Evolutionary conservation across 2,113 vertebrate genomes (phyloP), one percentile per base, ranked within the genome.

Genomic region (Xiphophorus couchianus): DNA sequence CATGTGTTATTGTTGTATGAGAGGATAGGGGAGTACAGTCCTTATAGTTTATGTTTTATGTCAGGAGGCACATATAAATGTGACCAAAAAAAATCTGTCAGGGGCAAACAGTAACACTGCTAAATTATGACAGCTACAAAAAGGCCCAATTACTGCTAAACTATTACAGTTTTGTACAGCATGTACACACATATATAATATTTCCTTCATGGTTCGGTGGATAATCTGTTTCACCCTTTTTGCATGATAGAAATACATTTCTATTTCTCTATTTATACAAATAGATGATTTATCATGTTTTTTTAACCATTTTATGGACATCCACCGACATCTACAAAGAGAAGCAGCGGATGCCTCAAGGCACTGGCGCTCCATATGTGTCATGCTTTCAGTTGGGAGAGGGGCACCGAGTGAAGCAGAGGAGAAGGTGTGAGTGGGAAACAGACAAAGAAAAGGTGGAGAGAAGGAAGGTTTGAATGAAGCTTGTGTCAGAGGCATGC

Each of bases 401-500:
- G 70, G 68, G 31, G 39, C 15, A 48, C 42, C 62, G 25, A 37
- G 48, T 15, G 51, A 39, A 74, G 30, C 27, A 33, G 63, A 73
- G 69, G 28, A 42, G 30, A 71, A 74, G 51, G 66, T 69, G 67
- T 61, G 35, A 66, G 54, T 78, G 62, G 39, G 76, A 27, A 51
- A 61, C 0, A 68, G 74, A 75, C n/a, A 51, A 68, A 84, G 66
- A 72, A 64, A 82, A 78, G 65, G 66, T 67, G 51, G 64, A 69
- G 65, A 66, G 71, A 76, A 81, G 8, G 74, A 39, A 70, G 74
- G 48, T 66, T 84, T 84, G 86, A 87, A 79, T 89, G 89, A 89
- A 83, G 80, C 84, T 70, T 66, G 79, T 88, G 87, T 86, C 90
- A 88, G 78, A 83, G 42, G 39, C 72, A 31, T 63, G 72, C 67